Evolutionary conservation across 2,888 invertebrate species (phyloP).

Genomic region (Papilio gigon): DNA sequence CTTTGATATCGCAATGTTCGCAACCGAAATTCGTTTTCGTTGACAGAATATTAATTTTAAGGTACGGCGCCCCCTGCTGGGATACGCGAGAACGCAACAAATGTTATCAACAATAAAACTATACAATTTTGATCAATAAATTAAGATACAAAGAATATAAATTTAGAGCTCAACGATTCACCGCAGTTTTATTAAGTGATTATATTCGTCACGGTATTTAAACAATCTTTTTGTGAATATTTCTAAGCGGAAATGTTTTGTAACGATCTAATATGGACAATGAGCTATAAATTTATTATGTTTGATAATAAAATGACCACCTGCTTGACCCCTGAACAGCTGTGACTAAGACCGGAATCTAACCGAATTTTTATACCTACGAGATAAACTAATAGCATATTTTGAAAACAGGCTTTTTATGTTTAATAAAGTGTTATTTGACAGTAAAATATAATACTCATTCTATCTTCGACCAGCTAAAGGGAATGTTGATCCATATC

Average conservation of each 20-base stretch:
- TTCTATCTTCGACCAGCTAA: no score
- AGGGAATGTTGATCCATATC: no score
- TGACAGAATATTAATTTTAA: slow-evolving; percentile 79
- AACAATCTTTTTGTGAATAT: slow-evolving; percentile 34
- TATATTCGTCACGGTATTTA: slow-evolving; percentile 51
- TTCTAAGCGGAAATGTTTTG: slow-evolving; percentile 39
- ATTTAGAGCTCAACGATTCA: slow-evolving; percentile 62
- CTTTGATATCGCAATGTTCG: slow-evolving; percentile 70
- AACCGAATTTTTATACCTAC: background rate
- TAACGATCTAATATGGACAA: slow-evolving; percentile 23
- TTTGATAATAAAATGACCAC: slow-evolving; percentile 14
- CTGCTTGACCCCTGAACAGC: slow-evolving; percentile 6
- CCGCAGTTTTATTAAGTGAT: slow-evolving; percentile 64
- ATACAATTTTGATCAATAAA: slow-evolving; percentile 64
- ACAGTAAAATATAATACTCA: no score
- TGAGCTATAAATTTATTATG: slow-evolving; percentile 3
- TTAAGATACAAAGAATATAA: slow-evolving; percentile 40
- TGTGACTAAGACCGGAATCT: background rate
- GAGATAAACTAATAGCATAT: background rate
- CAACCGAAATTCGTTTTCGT: slow-evolving; percentile 68
- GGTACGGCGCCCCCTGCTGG: slow-evolving; percentile 63
- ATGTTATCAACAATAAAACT: slow-evolving; percentile 65
- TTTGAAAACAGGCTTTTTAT: background rate
- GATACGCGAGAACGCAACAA: slow-evolving; percentile 65
- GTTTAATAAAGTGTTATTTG: background rate